Evolutionary conservation across 2,113 vertebrate species (phyloP).

Genomic region (Xenus cinereus): DNA sequence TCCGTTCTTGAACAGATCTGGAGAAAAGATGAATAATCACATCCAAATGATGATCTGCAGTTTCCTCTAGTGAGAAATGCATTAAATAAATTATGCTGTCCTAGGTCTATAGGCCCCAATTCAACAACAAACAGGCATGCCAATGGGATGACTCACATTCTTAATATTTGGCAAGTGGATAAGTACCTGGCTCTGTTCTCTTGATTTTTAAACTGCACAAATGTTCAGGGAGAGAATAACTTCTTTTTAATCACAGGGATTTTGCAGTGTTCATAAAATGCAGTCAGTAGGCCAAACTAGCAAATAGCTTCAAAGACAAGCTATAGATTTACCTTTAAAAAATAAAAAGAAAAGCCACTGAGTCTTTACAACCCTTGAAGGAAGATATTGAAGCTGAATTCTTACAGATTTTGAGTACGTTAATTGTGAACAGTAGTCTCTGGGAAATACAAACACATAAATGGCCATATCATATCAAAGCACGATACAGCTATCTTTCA

Average conservation of each 20-base stretch:
- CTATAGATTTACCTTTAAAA: neutral
- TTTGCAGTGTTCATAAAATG: neutral
- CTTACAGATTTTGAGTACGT: neutral
- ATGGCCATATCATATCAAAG: neutral
- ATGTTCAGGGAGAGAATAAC: neutral
- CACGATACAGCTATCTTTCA: neutral
- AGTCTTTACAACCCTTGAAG: neutral
- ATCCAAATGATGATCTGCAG: neutral
- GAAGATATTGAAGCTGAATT: neutral
- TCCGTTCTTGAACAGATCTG: neutral
- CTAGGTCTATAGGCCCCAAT: slow-evolving; percentile 8
- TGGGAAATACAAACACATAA: neutral
- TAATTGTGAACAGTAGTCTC: neutral
- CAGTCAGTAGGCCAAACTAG: neutral
- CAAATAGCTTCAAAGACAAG: neutral
- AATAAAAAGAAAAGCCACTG: neutral
- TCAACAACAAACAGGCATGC: neutral
- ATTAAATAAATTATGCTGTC: neutral
- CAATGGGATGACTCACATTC: neutral
- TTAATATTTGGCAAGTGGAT: neutral
- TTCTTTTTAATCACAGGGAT: neutral
- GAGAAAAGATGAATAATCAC: neutral
- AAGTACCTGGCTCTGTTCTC: neutral
- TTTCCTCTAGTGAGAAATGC: slow-evolving; percentile 2
- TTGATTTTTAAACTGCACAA: neutral